phyloP scores from a whole-genome alignment of 2,888 invertebrate genomes.

The Argyresthia goedartella region DNA sequence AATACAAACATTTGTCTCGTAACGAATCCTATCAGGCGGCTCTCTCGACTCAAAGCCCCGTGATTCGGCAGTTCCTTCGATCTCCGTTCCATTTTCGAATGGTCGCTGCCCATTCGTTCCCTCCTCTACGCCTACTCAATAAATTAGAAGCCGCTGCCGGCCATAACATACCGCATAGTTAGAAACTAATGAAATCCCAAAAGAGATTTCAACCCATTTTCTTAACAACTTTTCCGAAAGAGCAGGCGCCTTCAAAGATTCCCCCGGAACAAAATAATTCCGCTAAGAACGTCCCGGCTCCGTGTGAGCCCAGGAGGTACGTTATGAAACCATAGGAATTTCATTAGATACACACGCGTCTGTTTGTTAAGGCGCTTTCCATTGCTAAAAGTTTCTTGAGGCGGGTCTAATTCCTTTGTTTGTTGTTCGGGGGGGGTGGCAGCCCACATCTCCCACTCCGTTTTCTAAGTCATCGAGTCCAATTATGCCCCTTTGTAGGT shows the following conservation, averaged over 20 bases:
- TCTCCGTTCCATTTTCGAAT: conserved; percentile 47
- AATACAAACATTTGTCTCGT: conserved; percentile 70
- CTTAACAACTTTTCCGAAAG: conserved; percentile 70
- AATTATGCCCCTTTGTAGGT: conserved; percentile 72
- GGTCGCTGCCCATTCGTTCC: conserved; percentile 68
- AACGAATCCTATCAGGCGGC: conserved; percentile 68
- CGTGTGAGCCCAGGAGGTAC: conserved; percentile 42
- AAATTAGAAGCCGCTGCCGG: conserved; percentile 66
- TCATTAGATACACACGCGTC: conserved; percentile 71
- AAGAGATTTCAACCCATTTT: conserved; percentile 69
- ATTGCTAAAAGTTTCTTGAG: conserved; percentile 72
- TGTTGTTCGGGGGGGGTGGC: conserved; percentile 50
- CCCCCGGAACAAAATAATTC: conserved; percentile 62
- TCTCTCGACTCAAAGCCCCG: conserved; percentile 50
- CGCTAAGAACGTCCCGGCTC: conserved; percentile 64
- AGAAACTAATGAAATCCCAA: conserved; percentile 66
- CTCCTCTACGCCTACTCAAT: conserved; percentile 66
- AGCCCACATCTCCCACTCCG: conserved; percentile 58
- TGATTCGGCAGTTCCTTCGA: conserved; percentile 56
- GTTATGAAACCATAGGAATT: conserved; percentile 72
- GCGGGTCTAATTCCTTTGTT: conserved; percentile 72
- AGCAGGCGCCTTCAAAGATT: conserved; percentile 70
- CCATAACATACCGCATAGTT: conserved; percentile 64
- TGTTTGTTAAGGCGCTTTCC: conserved; percentile 72
- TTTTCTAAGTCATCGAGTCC: conserved; percentile 72